Evolutionary conservation across 2,888 invertebrate genomes (phyloP).

Genomic region (Apamea crenata): DNA sequence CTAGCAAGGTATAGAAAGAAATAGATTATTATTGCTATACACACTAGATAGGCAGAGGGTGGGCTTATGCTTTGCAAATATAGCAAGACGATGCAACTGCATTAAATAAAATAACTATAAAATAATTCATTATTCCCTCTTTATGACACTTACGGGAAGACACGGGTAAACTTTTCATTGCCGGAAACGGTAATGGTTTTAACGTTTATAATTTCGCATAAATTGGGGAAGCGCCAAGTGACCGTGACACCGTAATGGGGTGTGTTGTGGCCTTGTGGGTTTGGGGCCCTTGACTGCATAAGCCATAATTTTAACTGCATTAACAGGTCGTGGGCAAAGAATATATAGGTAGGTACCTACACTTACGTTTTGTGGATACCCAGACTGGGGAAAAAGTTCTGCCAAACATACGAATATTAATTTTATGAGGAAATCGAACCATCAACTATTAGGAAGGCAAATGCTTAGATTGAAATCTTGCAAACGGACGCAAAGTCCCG

Average conservation of each 20-base stretch:
- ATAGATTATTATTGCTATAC: neutral
- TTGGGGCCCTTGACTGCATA: slow-evolving; percentile 10
- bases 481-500: neutral
- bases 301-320: slow-evolving; percentile 20
- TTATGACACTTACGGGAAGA: neutral
- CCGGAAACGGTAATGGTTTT: slow-evolving; percentile 51
- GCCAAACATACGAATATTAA: neutral
- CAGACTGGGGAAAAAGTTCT: neutral
- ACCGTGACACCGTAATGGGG: slow-evolving; percentile 42
- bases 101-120: neutral
- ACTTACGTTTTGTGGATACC: neutral
- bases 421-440: neutral
- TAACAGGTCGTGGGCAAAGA: slow-evolving; percentile 12
- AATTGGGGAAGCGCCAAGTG: slow-evolving; percentile 41
- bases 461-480: neutral
- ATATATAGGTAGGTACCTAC: too few species aligned
- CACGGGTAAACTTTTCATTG: slow-evolving; percentile 11
- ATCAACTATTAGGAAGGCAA: neutral
- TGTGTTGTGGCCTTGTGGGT: slow-evolving; percentile 13
- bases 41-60: neutral
- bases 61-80: neutral
- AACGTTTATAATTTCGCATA: slow-evolving; percentile 45
- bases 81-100: neutral
- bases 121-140: neutral
- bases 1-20: neutral